phyloP scores from a whole-genome alignment of 2,888 invertebrate genomes.

The Sinodicranocentrus sp. region DNA sequence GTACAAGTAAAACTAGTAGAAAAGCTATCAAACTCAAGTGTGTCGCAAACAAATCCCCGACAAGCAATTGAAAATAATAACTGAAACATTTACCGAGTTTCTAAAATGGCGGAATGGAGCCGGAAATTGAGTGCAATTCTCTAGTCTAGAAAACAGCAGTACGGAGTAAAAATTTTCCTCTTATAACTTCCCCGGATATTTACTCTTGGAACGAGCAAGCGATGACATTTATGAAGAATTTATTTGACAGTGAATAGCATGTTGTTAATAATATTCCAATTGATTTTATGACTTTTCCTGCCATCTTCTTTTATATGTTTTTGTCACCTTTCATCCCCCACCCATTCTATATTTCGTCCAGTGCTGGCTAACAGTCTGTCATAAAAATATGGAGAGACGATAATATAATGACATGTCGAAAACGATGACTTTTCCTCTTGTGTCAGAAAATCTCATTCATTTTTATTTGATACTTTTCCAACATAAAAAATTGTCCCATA shows the following conservation, averaged over 20 bases:
- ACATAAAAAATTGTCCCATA: background rate
- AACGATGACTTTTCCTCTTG: conserved; percentile 8
- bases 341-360: too few relatives aligned
- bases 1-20: background rate
- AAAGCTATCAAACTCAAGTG: conserved; percentile 13
- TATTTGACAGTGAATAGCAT: too few relatives aligned
- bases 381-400: too few relatives aligned
- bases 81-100: conserved; percentile 5
- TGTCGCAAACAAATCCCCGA: conserved; percentile 17
- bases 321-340: too few relatives aligned
- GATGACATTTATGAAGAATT: too few relatives aligned
- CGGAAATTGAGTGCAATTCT: conserved; percentile 3
- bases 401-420: background rate
- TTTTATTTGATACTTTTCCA: background rate
- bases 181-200: too few relatives aligned
- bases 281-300: background rate
- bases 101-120: background rate
- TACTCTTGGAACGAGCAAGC: too few relatives aligned
- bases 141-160: too few relatives aligned
- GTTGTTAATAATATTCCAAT: too few relatives aligned
- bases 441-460: background rate
- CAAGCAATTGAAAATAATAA: conserved; percentile 29
- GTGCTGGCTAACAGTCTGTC: too few relatives aligned
- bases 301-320: too few relatives aligned
- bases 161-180: background rate